Evolutionary conservation across 2,797 vertebrate genomes (phyloP).

Genomic region (Lepus townsendii): DNA sequence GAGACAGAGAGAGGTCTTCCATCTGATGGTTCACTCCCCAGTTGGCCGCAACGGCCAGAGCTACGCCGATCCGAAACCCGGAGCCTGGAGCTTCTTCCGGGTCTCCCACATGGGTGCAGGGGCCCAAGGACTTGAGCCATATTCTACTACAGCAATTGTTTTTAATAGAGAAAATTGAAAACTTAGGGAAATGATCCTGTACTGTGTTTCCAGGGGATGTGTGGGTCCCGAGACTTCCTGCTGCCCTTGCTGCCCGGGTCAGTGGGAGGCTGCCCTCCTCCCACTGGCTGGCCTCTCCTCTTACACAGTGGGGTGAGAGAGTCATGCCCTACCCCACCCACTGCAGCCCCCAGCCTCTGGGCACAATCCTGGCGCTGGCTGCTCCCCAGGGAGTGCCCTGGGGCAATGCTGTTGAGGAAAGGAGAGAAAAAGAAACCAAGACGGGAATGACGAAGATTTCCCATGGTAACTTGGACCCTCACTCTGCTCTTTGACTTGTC

Average conservation of each 20-base stretch:
- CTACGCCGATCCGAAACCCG: too few relatives aligned
- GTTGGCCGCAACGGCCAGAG: too few relatives aligned
- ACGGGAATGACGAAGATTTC: background rate
- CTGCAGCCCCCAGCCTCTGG: background rate
- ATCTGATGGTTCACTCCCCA: too few relatives aligned
- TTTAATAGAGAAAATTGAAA: background rate
- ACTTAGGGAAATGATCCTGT: background rate
- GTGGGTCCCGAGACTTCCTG: background rate
- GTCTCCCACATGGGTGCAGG: too few relatives aligned
- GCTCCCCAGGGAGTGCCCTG: background rate
- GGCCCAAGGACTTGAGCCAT: too few relatives aligned
- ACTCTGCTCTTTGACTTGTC: background rate
- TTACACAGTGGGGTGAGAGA: background rate
- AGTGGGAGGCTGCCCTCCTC: background rate
- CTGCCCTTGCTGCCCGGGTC: background rate
- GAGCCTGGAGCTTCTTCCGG: too few relatives aligned
- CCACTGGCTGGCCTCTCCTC: background rate
- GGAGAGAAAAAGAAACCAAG: too few relatives aligned
- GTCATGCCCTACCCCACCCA: background rate
- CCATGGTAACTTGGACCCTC: background rate
- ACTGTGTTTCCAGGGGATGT: background rate
- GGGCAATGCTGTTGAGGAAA: background rate
- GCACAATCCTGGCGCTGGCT: accelerated
- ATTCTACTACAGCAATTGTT: too few relatives aligned
- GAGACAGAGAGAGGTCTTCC: too few relatives aligned